Percentiles rank a stretch among this genome's conserved stretches.
Evolutionary conservation across 2,113 vertebrate species (phyloP).

Genomic region (Eleginops maclovinus): DNA sequence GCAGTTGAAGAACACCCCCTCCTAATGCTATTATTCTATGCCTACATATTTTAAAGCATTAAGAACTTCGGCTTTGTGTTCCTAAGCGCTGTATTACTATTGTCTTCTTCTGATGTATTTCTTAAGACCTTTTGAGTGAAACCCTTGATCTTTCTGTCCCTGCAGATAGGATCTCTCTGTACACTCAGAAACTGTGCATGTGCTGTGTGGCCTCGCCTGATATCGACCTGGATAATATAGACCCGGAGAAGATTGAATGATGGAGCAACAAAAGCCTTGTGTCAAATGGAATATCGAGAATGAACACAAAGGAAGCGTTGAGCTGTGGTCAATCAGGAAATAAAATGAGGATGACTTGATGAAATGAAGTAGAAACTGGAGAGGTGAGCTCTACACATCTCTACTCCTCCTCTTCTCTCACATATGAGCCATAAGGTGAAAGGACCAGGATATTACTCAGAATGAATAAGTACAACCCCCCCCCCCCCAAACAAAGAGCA

Average conservation of each 20-base stretch:
- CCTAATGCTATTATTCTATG: not conserved
- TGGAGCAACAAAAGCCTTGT: not conserved
- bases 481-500: not conserved
- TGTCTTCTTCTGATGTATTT: too few species aligned
- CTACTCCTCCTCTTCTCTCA: not conserved
- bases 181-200: slow-evolving; percentile 83
- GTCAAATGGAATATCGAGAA: not conserved
- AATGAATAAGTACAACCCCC: not conserved
- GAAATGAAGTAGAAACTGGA: not conserved
- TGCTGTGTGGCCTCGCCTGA: slow-evolving; percentile 82
- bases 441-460: slow-evolving; percentile 10
- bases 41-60: not conserved
- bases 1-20: not conserved
- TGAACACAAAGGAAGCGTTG: not conserved
- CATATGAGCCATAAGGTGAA: slow-evolving; percentile 7
- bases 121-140: not conserved
- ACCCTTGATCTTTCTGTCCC: not conserved
- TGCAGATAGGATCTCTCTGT: slow-evolving; percentile 77
- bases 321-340: slow-evolving; percentile 44
- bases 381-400: not conserved
- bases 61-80: too few species aligned
- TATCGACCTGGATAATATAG: slow-evolving; percentile 83
- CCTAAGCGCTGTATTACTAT: too few species aligned
- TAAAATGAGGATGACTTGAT: slow-evolving; percentile 3
- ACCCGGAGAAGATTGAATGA: slow-evolving; percentile 77